These are phyloP conservation scores for Tinea semifulvella DNA, from an alignment of 2,888 invertebrate genomes.

Conservation along the genomic window DNA sequence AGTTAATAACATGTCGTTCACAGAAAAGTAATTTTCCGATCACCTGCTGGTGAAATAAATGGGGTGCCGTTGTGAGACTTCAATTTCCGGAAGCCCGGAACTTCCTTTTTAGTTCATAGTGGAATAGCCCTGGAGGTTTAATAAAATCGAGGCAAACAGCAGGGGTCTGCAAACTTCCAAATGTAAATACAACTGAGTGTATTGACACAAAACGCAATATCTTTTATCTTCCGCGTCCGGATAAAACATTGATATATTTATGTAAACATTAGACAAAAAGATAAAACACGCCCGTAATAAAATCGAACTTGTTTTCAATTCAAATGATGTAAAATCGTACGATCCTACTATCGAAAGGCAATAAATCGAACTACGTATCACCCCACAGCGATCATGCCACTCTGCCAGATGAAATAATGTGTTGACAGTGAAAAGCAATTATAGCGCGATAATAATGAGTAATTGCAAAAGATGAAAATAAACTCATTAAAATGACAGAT, in stretches of 20 bases:
- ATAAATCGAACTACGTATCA: background rate
- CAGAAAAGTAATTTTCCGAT: constrained; percentile 23
- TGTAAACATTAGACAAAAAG: background rate
- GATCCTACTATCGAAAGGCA: background rate
- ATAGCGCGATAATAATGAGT: too few species aligned
- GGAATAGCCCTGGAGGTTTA: constrained; percentile 26
- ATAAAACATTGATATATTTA: background rate
- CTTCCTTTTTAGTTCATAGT: background rate
- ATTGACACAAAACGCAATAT: constrained; percentile 2
- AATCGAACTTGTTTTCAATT: too few species aligned
- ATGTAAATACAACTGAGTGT: background rate
- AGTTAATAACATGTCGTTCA: constrained; percentile 24
- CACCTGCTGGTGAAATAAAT: constrained; percentile 25
- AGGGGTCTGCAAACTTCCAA: background rate
- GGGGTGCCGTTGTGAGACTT: constrained; percentile 23
- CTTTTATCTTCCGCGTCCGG: background rate
- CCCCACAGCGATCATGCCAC: background rate
- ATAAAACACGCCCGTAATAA: too few species aligned
- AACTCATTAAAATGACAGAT: too few species aligned
- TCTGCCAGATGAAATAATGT: constrained; percentile 8
- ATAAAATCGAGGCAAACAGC: constrained; percentile 12
- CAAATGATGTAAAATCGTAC: too few species aligned
- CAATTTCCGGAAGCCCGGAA: constrained; percentile 29
- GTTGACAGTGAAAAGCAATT: too few species aligned
- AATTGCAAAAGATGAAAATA: too few species aligned